Base-by-base conservation (phyloP, 2,113 vertebrate genomes). In the Thryonomys swinderianus region DNA sequence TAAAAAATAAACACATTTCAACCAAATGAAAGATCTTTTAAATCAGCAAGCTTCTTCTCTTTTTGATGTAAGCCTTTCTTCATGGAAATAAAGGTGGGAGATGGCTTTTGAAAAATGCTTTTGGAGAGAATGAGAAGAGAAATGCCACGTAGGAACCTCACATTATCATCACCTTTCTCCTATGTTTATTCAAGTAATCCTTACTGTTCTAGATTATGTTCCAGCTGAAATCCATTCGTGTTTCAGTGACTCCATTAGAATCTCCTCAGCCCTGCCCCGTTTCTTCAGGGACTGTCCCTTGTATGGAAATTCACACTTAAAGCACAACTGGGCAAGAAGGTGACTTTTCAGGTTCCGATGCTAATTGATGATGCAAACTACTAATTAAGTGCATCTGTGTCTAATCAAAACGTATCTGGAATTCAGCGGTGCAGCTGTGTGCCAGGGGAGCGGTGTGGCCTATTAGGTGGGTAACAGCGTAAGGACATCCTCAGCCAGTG, bases 301-400 rank as follows among this genome's bases (percentile, higher is more conserved):
- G 79, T 83, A 96, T 96, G 94, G 97, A 98, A 97, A 98, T 91
- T 85, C 84, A 91, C 96, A 61, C 98, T 98, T 93, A 97, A 98
- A 98, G 96, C 59, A 94, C 95, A 98, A 97, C 89, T 97, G 97
- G 97, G 90, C 79, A 97, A 97, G 96, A 97, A 98, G 97, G 97
- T 98, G 98, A 98, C 97, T 98, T 98, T 95, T 96, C n/a, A 17
- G 93, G 96, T 98, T 98, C 97, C 95, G 97, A 95, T 98, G 96
- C 88, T 98, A 98, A 98, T 97, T 98, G 97, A 98, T 98, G 94
- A 98, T 96, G 96, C 94, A 97, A 96, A 96, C 88, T 97, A 92
- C 96, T 98, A 98, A 98, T 98, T 98, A 98, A 98, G 98, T 97
- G 93, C 95, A 98, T 97, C 96, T 98, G 95, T 96, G 96, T 95